Evolutionary conservation across 2,113 vertebrate species (phyloP).

Genomic region (Clarias magur): DNA sequence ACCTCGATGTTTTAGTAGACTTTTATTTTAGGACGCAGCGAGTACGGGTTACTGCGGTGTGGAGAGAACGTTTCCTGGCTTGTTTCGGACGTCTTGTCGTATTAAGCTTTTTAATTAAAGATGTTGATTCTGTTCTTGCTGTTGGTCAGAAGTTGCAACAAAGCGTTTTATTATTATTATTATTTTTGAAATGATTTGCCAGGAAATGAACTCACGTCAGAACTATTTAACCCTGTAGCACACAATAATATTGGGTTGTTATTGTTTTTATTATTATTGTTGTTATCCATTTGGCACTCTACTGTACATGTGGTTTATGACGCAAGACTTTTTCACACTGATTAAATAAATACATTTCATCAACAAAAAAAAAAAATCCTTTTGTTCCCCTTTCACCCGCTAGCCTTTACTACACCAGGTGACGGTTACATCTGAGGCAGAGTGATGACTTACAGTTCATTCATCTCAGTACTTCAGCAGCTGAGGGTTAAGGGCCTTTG

Average conservation of each 20-base stretch:
- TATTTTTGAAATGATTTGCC: no score
- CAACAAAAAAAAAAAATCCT: background rate
- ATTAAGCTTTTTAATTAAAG: background rate
- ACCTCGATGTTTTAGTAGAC: constrained; percentile 17
- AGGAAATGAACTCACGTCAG: background rate
- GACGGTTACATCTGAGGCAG: no score
- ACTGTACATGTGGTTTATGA: constrained; percentile 14
- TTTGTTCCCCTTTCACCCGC: no score
- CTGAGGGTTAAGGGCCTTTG: no score
- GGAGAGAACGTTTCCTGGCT: background rate
- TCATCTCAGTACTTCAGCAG: no score
- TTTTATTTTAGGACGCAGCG: background rate
- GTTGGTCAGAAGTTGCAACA: background rate
- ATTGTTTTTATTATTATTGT: background rate
- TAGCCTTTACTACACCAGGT: no score
- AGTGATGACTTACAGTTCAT: no score
- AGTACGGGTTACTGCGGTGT: background rate
- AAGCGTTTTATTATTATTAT: background rate
- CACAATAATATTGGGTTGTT: background rate
- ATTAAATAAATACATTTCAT: constrained; percentile 43
- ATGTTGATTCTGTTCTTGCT: background rate
- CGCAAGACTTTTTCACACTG: constrained; percentile 40
- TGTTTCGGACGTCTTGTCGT: background rate
- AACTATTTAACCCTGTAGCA: constrained; percentile 22
- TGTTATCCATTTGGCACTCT: background rate